Evolutionary conservation across 2,888 invertebrate genomes (phyloP).

Genomic region (Drosophila kanekoi): DNA sequence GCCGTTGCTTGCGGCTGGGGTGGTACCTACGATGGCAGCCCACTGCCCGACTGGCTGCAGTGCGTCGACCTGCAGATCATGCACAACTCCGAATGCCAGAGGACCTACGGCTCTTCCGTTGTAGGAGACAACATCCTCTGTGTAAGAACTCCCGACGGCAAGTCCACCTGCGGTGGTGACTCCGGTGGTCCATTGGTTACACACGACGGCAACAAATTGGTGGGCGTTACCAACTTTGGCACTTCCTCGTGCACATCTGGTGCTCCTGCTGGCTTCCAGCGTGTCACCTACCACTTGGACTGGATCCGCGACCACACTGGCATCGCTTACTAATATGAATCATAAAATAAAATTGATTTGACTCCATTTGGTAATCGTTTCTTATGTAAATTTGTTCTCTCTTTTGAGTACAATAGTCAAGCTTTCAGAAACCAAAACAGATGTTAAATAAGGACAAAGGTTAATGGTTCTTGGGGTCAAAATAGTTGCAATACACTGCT

Average conservation of each 20-base stretch:
- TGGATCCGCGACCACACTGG: conserved; percentile 71
- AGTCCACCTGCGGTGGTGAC: conserved; percentile 75
- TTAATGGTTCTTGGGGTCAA: too few species aligned
- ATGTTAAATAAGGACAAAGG: too few species aligned
- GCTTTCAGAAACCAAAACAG: too few species aligned
- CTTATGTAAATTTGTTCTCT: not conserved
- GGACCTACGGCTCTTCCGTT: conserved; percentile 27
- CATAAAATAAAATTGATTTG: not conserved
- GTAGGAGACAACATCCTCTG: conserved; percentile 61
- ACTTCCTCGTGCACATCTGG: conserved; percentile 60
- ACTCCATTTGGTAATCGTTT: not conserved
- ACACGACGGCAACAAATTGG: conserved; percentile 43
- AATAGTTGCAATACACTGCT: too few species aligned
- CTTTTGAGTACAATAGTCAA: too few species aligned
- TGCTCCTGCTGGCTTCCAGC: conserved; percentile 67
- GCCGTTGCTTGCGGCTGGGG: conserved; percentile 73
- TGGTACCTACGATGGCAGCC: conserved; percentile 59
- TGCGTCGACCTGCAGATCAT: conserved; percentile 81
- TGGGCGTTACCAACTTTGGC: conserved; percentile 67
- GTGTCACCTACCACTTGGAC: conserved; percentile 63
- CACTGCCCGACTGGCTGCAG: conserved; percentile 76
- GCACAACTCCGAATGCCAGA: conserved; percentile 72
- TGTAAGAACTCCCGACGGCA: conserved; percentile 54
- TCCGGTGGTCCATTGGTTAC: conserved; percentile 79
- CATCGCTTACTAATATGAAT: conserved; percentile 47